Conservation (phyloP, 2,797 vertebrate genomes). For the Pogonophryne albipinna region DNA sequence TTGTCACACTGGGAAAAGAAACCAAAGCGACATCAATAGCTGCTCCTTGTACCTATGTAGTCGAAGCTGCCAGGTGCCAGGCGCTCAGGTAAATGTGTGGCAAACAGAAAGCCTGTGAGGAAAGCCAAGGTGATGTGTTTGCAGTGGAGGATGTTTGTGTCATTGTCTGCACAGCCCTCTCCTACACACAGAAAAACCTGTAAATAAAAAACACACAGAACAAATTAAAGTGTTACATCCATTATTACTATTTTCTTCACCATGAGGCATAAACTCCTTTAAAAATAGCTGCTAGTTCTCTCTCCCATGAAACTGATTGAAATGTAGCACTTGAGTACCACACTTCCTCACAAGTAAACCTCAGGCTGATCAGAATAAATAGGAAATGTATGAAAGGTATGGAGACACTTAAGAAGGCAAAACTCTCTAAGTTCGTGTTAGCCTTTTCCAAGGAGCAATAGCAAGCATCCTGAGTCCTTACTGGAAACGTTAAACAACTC, state of each 20-base stretch:
- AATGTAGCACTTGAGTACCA: no score
- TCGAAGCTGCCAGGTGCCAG: slow-evolving; percentile 94
- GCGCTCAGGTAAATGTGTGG: slow-evolving; percentile 92
- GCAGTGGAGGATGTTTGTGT: slow-evolving; percentile 84
- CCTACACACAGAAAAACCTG: slow-evolving; percentile 87
- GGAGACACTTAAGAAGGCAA: no score
- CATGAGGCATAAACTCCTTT: not conserved
- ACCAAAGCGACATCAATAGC: not conserved
- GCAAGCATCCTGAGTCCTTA: no score
- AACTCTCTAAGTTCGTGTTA: no score
- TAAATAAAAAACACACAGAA: slow-evolving; percentile 25
- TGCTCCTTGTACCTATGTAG: slow-evolving; percentile 85
- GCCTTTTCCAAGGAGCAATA: no score
- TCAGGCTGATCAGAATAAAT: no score
- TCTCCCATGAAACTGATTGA: no score
- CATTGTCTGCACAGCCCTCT: slow-evolving; percentile 81
- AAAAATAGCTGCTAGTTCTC: not conserved
- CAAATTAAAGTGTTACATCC: not conserved
- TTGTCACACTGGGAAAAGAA: not conserved
- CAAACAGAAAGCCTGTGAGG: slow-evolving; percentile 91
- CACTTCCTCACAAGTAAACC: no score
- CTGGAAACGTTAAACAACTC: no score
- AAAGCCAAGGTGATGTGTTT: slow-evolving; percentile 87
- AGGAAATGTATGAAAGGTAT: no score
- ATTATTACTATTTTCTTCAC: not conserved